Conservation (phyloP, 1,140 invertebrate genomes). For the Chironomus striatipennis region DNA sequence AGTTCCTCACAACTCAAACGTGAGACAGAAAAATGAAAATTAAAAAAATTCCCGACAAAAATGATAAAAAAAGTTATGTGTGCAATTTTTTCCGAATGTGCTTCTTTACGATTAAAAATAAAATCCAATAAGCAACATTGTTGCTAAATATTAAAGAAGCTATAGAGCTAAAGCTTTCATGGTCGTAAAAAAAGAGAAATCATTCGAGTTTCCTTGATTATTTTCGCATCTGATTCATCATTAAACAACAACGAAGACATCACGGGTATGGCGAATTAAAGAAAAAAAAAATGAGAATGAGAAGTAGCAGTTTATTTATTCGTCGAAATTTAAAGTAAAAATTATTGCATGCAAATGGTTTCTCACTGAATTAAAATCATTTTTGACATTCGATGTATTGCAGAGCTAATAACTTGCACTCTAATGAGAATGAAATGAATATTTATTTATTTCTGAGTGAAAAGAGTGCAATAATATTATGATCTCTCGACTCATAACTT, state of each 20-base stretch:
- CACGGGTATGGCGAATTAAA: no score
- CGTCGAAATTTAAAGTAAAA: not conserved
- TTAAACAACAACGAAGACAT: no score
- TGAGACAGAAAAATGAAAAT: no score
- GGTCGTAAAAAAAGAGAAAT: not conserved
- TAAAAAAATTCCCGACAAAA: not conserved
- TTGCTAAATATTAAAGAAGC: slow-evolving; percentile 12
- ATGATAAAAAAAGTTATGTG: not conserved
- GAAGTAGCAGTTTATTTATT: no score
- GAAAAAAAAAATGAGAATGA: no score
- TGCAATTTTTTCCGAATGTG: not conserved
- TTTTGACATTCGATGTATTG: not conserved
- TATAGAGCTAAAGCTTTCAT: no score
- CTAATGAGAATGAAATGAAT: not conserved
- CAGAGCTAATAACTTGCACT: no score
- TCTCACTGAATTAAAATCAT: not conserved
- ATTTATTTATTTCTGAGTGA: not conserved
- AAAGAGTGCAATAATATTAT: slow-evolving; percentile 3
- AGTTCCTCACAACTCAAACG: no score
- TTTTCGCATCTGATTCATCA: slow-evolving; percentile 8
- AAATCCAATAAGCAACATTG: not conserved
- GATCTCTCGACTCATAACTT: not conserved
- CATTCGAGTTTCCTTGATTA: not conserved
- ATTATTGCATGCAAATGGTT: not conserved
- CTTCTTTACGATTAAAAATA: not conserved